Evolutionary conservation across 2,888 invertebrate species (phyloP).

Genomic region (Sarcophaga variegata): DNA sequence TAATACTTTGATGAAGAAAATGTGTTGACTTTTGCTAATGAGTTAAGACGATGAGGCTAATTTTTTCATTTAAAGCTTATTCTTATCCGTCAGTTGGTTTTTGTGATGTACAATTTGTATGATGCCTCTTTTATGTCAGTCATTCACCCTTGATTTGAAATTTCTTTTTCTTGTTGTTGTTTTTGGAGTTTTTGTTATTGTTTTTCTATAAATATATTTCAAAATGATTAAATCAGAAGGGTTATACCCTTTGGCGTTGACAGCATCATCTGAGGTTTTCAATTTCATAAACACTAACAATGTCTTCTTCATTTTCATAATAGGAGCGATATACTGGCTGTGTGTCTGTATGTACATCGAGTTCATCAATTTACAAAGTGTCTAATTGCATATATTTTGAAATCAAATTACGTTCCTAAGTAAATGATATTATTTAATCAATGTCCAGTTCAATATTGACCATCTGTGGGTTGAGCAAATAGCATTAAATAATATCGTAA

Average conservation of each 20-base stretch:
- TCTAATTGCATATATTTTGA: not conserved
- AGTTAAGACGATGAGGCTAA: constrained; percentile 69
- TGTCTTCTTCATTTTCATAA: not conserved
- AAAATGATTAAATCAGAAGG: constrained; percentile 46
- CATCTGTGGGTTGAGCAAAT: constrained; percentile 16
- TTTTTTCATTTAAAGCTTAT: constrained; percentile 56
- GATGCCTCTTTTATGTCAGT: constrained; percentile 43
- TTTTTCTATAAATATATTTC: too few relatives aligned
- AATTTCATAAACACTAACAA: constrained; percentile 25
- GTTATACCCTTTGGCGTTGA: constrained; percentile 53
- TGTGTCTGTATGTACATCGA: not conserved
- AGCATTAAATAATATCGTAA: not conserved
- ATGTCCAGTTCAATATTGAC: constrained; percentile 40
- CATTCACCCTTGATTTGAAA: constrained; percentile 43
- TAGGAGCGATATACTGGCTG: not conserved
- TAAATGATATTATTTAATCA: constrained; percentile 12
- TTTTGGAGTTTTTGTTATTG: constrained; percentile 38
- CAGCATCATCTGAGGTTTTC: constrained; percentile 57
- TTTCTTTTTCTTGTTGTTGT: not conserved
- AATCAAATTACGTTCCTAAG: constrained; percentile 30
- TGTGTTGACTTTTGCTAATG: constrained; percentile 74
- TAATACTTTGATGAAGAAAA: constrained; percentile 12
- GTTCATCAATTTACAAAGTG: not conserved
- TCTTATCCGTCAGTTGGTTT: constrained; percentile 42
- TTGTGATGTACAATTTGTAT: not conserved